Conservation (phyloP, 30 jellyfish, hydroid and myxozoan species). For the Rhopilema esculentum region DNA sequence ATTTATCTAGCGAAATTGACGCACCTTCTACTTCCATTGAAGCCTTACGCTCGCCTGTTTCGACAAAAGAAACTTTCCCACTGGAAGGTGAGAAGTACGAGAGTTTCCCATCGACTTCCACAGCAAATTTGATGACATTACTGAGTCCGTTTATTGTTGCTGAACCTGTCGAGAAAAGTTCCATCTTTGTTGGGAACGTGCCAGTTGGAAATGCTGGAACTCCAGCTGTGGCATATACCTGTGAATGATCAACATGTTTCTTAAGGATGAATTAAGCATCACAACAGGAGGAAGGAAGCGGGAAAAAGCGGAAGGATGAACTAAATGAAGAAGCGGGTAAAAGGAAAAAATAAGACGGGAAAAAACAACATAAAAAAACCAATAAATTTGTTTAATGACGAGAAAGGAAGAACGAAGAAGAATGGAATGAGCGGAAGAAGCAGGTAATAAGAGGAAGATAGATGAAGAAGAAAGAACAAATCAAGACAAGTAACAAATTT, state of each 20-base stretch:
- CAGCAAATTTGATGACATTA: conserved; percentile 37
- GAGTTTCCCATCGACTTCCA: conserved; percentile 66
- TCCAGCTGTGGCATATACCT: conserved; percentile 67
- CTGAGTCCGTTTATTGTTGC: conserved; percentile 27
- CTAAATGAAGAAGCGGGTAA: no score
- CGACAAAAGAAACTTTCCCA: conserved; percentile 53
- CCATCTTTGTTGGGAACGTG: conserved; percentile 44
- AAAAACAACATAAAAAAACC: no score
- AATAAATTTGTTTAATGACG: no score
- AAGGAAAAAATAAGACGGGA: no score
- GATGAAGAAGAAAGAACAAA: no score
- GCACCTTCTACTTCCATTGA: conserved; percentile 81
- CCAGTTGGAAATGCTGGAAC: conserved; percentile 57
- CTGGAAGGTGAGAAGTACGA: conserved; percentile 22
- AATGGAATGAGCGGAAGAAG: no score
- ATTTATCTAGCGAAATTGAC: no score
- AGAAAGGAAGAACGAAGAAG: no score
- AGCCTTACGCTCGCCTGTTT: conserved; percentile 51
- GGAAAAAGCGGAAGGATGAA: no score
- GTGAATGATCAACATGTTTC: neutral
- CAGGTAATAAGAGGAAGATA: no score
- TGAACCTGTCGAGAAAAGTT: conserved; percentile 24
- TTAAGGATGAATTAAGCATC: neutral
- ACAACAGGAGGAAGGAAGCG: neutral
- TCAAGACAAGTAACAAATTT: no score